These are phyloP conservation scores for Pelagia noctiluca DNA, from an alignment of 30 jellyfish, hydroid and myxozoan genomes.

Conservation along the genomic window DNA sequence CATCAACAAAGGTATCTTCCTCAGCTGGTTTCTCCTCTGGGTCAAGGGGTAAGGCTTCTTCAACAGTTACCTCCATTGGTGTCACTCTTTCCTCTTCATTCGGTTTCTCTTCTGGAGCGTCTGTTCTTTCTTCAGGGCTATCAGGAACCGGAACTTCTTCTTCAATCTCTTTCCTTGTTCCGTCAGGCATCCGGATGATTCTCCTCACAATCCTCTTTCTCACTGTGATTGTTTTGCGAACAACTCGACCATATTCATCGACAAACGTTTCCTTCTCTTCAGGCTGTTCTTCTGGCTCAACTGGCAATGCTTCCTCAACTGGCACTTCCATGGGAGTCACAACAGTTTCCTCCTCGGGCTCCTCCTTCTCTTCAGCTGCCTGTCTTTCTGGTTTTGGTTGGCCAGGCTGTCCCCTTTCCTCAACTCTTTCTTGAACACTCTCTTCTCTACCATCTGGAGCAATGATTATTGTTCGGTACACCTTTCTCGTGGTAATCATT, in stretches of 20 bases:
- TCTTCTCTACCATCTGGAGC: slow-evolving; percentile 3
- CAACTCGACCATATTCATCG: background rate
- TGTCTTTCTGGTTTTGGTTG: background rate
- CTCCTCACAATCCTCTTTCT: background rate
- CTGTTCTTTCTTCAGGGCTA: slow-evolving; percentile 8
- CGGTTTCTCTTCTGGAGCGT: background rate
- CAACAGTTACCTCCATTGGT: slow-evolving; percentile 2
- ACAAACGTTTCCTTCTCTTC: slow-evolving; percentile 46
- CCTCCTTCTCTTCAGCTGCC: background rate
- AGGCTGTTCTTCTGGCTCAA: slow-evolving; percentile 41
- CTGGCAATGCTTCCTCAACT: slow-evolving; percentile 1
- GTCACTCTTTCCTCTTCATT: background rate
- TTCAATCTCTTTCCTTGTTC: background rate
- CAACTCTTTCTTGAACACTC: background rate
- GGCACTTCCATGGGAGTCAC: background rate
- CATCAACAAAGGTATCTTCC: background rate
- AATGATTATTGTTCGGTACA: background rate
- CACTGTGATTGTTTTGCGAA: background rate
- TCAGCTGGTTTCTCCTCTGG: background rate
- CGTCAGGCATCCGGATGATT: background rate
- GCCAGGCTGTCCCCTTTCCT: slow-evolving; percentile 2
- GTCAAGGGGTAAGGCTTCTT: background rate
- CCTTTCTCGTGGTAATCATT: background rate
- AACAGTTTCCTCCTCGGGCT: background rate
- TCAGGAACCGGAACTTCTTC: slow-evolving; percentile 1